Percentiles rank a stretch among this genome's conserved stretches.
phyloP scores from a whole-genome alignment of 2,797 vertebrate species.

The Columba guinea region DNA sequence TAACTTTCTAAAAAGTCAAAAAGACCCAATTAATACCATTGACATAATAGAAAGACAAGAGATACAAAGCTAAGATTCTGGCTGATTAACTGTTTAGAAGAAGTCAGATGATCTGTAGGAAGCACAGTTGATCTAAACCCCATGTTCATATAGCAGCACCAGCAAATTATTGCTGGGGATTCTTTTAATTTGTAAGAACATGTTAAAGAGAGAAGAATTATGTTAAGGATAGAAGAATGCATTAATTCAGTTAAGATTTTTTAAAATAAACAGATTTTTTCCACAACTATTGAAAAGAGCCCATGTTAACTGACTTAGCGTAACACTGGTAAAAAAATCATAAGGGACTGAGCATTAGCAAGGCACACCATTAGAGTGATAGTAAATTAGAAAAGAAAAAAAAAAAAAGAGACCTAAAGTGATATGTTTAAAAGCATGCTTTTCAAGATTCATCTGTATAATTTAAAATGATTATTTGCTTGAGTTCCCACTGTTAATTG shows the following conservation, averaged over 20 bases:
- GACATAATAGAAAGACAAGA: not conserved
- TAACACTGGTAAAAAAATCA: not conserved
- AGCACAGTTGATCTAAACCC: not conserved
- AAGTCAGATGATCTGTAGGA: not conserved
- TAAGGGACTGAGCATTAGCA: not conserved
- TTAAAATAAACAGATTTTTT: not conserved
- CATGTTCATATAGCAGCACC: not conserved
- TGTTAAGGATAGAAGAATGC: not conserved
- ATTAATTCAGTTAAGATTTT: slow-evolving; percentile 17
- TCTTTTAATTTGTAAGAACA: slow-evolving; percentile 12
- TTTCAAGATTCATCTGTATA: slow-evolving; percentile 30
- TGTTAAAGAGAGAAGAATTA: not conserved
- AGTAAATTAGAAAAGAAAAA: slow-evolving; percentile 3
- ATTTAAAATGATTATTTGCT: not conserved
- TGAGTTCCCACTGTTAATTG: slow-evolving; percentile 39
- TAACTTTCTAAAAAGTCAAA: not conserved
- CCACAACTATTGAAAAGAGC: not conserved
- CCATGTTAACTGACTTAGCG: not conserved
- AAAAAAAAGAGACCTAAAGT: not conserved
- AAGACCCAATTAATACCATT: not conserved
- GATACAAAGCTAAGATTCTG: not conserved
- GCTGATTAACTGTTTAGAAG: not conserved
- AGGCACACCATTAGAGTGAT: not conserved
- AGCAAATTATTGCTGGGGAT: not conserved
- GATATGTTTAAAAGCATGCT: slow-evolving; percentile 10